Base-by-base conservation (phyloP, 2,888 invertebrate genomes). In the Rhodophaea formosa region DNA sequence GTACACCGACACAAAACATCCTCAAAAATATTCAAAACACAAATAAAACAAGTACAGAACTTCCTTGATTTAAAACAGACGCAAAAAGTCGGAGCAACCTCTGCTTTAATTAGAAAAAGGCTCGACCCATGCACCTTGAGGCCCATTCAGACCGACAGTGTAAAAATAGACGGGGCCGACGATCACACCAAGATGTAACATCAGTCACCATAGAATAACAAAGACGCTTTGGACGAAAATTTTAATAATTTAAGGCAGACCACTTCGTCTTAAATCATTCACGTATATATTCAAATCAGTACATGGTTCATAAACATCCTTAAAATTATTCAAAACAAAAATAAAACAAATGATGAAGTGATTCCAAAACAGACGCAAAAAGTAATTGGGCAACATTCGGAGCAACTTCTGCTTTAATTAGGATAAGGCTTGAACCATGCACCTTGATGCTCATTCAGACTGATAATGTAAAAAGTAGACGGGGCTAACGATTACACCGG, bases 401-500 rank as follows among this genome's bases (percentile, higher is more conserved):
- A 62, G 65, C 66, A 66, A 68, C 71, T 66, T 47, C 62, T 59
- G 64, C 67, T 72, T 74, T 78, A 82, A 85, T 86, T 84, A 82
- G 76, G 79, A 80, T 77, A 78, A 74, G 71, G 61, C 65, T 67
- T 70, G 71, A 82, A 79, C 79, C 80, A 75, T 82, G 78, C 82
- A 79, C 81, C 81, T 81, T 76, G 73, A 75, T 75, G 68, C 72
- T 72, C 80, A 75, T 79, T 82, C 80, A 72, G 68, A 74, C 81
- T 79, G 85, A 79, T 82, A 72, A 75, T 68, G 73, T 78, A 82
- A 83, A 87, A 88, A 88, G n/a, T 86, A 87, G 82, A 82, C 68
- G 70, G 72, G 63, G 59, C 62, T 59, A 56, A 3, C 44, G 42
- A 7, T 82, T 57, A 85, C 85, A 47, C 23, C 23, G 23, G 23